phyloP scores from a whole-genome alignment of 2,797 vertebrate genomes.

The Arnoldichthys spilopterus region DNA sequence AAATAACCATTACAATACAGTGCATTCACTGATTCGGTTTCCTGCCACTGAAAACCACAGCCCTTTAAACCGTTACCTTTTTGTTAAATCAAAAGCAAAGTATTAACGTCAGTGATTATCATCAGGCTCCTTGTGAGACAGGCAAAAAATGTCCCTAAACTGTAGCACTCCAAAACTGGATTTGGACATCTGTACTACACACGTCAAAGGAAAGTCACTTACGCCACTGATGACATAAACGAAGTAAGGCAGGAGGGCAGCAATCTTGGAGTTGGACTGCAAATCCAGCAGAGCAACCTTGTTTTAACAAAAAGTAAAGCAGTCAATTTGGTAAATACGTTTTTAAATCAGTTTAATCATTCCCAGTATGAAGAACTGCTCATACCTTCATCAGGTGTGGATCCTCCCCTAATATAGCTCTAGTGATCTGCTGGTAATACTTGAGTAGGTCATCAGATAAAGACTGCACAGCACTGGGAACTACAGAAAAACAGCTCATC shows the following conservation, averaged over 20 bases:
- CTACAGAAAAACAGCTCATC: slow-evolving; percentile 64
- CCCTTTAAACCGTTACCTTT: neutral
- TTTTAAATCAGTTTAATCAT: neutral
- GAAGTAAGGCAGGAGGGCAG: slow-evolving; percentile 92
- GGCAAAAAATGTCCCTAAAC: slow-evolving; percentile 1
- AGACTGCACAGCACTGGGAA: slow-evolving; percentile 87
- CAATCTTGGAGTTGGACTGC: slow-evolving; percentile 93
- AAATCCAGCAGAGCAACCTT: slow-evolving; percentile 92
- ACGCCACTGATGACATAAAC: slow-evolving; percentile 96
- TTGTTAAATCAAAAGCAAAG: too few relatives aligned
- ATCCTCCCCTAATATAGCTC: slow-evolving; percentile 91
- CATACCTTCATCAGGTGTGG: slow-evolving; percentile 91
- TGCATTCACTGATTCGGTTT: neutral
- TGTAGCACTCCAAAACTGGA: neutral
- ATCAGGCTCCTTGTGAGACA: neutral
- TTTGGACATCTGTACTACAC: neutral
- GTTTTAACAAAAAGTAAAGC: neutral
- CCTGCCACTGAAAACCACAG: neutral
- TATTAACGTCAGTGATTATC: neutral
- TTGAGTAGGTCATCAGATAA: slow-evolving; percentile 90
- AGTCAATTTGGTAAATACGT: neutral
- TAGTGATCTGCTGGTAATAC: slow-evolving; percentile 93
- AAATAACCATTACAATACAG: too few relatives aligned
- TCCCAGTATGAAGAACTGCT: neutral
- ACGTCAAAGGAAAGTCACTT: slow-evolving; percentile 53